Base-by-base conservation (phyloP, 2,113 vertebrate species). In the Podocnemis expansa region DNA sequence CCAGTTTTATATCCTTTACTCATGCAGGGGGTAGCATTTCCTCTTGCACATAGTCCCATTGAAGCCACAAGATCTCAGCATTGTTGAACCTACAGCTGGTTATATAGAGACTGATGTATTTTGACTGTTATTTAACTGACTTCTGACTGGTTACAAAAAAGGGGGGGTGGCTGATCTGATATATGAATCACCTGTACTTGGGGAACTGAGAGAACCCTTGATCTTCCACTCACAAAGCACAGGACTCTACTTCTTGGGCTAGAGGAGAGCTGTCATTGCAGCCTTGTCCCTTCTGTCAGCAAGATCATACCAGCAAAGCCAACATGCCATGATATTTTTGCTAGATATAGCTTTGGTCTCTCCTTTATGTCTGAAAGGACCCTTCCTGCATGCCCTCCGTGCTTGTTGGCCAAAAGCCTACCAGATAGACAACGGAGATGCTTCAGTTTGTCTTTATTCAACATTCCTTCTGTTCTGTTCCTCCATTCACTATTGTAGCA, bases 401-500 rank as follows among this genome's bases (percentile, higher is more conserved):
- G 47, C 78, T 60, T 43, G 1, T 73, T 10, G 83, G 73, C 79
- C 60, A 70, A 55, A 21, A 22, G 54, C 54, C 5, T 55, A 21
- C 7, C 55, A 49, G 52, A 13, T 31, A 75, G 52, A 85, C 13
- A 34, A 31, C 27, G 0, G 1, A 6, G 22, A 1, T 67, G 41
- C 22, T 13, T 34, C 55, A 56, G 22, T 24, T 56, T 56, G 6
- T 22, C 55, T 29, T 12, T 31, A 13, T 88, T 76, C 45, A 0
- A 0, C 4, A 34, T 0, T 70, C 12, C 67, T 80, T 84, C 87
- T 12, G 6, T 80, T 34, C 43, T 87, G 31, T 49, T 86, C 63
- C 75, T 91, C 16, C n/a, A 1, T 0, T 45, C 5, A 83, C 70
- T 52, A 78, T 2, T 52, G 0, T 6, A 2, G 0, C 25, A 38